Conservation (phyloP, 2,888 invertebrate genomes). For the Corbicula japonica region DNA sequence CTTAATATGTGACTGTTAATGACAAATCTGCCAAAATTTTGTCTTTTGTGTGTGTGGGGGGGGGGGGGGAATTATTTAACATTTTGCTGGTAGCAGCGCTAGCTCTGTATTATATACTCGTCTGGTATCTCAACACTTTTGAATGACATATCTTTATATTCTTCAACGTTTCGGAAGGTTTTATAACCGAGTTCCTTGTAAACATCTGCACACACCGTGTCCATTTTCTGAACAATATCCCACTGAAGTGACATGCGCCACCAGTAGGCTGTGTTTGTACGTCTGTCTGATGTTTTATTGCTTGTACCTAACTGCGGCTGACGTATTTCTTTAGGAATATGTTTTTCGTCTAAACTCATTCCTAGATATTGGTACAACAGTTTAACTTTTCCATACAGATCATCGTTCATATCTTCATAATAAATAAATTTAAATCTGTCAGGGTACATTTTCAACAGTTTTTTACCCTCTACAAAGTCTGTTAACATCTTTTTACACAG, state of each 20-base stretch:
- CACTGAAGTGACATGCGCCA: conserved; percentile 49
- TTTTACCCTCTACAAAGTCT: conserved; percentile 9
- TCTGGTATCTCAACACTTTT: conserved; percentile 1
- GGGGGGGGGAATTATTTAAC: no score
- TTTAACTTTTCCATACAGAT: conserved; percentile 7
- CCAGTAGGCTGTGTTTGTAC: conserved; percentile 50
- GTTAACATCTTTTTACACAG: conserved; percentile 19
- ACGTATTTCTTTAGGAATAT: not conserved
- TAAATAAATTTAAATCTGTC: conserved; percentile 18
- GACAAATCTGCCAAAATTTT: no score
- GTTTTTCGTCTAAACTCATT: conserved; percentile 3
- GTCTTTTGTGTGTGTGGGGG: no score
- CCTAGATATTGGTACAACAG: conserved; percentile 20
- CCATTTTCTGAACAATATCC: conserved; percentile 25
- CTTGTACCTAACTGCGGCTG: not conserved
- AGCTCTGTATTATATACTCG: conserved; percentile 8
- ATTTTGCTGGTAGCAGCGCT: no score
- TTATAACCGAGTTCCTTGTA: conserved; percentile 40
- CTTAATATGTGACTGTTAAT: no score
- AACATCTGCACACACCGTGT: conserved; percentile 34
- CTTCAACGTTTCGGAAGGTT: not conserved
- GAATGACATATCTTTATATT: conserved; percentile 8
- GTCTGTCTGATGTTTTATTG: not conserved
- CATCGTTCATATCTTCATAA: conserved; percentile 28
- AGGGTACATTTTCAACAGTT: conserved; percentile 16